phyloP scores from a whole-genome alignment of 2,113 vertebrate genomes.

The Dicaeum eximium region DNA sequence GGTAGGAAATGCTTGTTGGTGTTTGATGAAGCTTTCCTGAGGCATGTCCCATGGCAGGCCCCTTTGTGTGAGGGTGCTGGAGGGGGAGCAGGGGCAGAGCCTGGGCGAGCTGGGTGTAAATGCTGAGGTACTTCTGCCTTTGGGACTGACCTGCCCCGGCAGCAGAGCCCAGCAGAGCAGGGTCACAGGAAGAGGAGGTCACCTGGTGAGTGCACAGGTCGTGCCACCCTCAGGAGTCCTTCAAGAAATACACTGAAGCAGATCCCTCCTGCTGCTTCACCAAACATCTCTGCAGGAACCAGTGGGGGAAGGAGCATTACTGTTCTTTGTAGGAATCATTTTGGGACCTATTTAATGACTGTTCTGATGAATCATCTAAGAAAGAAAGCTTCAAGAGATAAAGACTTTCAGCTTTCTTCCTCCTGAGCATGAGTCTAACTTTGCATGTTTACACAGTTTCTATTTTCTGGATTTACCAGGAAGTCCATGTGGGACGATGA shows the following conservation, averaged over 20 bases:
- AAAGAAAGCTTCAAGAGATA: not conserved
- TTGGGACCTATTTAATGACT: not conserved
- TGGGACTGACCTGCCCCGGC: not conserved
- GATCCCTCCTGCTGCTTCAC: not conserved
- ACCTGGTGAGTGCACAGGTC: not conserved
- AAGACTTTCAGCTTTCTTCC: not conserved
- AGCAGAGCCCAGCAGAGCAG: not conserved
- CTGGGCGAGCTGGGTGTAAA: not conserved
- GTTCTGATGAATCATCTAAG: not conserved
- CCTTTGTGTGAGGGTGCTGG: not conserved
- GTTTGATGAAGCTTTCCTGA: not conserved
- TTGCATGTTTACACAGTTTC: not conserved
- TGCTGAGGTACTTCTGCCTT: not conserved
- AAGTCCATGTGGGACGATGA: not conserved
- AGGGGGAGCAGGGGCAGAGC: not conserved
- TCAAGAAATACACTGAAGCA: not conserved
- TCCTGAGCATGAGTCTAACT: not conserved
- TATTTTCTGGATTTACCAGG: not conserved
- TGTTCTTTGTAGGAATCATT: not conserved
- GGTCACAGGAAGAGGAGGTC: not conserved
- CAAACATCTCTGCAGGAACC: not conserved
- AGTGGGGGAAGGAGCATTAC: accelerated
- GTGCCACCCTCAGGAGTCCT: not conserved
- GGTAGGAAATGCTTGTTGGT: not conserved
- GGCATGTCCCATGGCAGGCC: accelerated